Evolutionary conservation across 2,888 invertebrate species (phyloP), one percentile per base, ranked within the genome.

Genomic region (Tenthredo distinguenda): DNA sequence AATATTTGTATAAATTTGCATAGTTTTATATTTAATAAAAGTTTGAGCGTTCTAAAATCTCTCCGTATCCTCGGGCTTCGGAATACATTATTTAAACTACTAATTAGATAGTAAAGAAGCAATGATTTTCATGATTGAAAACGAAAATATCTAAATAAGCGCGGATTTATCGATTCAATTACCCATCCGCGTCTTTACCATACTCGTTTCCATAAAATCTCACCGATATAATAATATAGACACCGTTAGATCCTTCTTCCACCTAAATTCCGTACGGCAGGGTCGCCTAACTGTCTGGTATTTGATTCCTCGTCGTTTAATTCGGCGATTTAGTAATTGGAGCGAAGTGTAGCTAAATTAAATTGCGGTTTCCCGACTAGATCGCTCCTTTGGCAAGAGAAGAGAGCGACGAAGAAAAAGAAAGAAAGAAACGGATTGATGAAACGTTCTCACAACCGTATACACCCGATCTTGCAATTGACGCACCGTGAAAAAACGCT

Each of bases 321-420:
- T 37, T 12, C 43, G 40, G n/a, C 0, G 10, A 74, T 74, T 40
- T 12, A 74, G 72, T 40, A 43, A 43, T 74, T 31, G 15, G 72
- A 74, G 50, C 77, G 40, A 77, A 34, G 77, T 77, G 72, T 74
- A 21, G 9, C 72, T 74, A 43, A 74, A 74, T 43, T 21, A 12
- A 15, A 9, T 40, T 21, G 72, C 72, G 72, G 72, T 43, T 21
- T 18, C 7, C 6, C 34, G 55, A 55, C 18, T 50, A n/a, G 34
- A 77, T 77, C 50, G 50, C 5, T 9, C 6, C 15, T 31, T 31
- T 9, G n/a, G 18, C 7, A 31, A 50, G n/a, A 76, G 43, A 21
- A 43, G 3, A 1, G 18, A 72, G 1, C n/a, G 3, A 71, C 2
- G 15, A 21, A 26, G 1, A 26, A 2, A 31, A 18, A 50, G 50